Evolutionary conservation across 2,888 invertebrate species (phyloP).

Genomic region (Antitype chi): DNA sequence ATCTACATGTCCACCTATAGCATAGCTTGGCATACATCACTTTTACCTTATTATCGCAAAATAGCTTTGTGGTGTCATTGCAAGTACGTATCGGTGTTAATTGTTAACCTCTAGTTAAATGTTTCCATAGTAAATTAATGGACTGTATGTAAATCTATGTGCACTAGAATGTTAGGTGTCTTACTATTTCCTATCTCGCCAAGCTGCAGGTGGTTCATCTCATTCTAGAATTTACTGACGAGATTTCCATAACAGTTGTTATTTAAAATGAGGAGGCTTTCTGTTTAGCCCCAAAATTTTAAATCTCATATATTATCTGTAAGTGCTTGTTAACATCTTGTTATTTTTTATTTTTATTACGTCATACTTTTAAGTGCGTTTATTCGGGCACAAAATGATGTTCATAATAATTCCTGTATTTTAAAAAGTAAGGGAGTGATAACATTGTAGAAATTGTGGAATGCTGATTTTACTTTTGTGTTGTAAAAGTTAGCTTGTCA

Average conservation of each 20-base stretch:
- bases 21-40: conserved; percentile 62
- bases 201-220: conserved; percentile 63
- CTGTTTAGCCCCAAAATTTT: conserved; percentile 57
- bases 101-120: conserved; percentile 59
- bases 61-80: conserved; percentile 62
- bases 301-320: conserved; percentile 66
- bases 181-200: conserved; percentile 58
- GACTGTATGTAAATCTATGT: conserved; percentile 53
- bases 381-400: conserved; percentile 75
- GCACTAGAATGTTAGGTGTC: conserved; percentile 66
- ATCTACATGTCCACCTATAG: conserved; percentile 54
- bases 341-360: conserved; percentile 71
- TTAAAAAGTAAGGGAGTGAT: conserved; percentile 59
- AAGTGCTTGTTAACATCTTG: conserved; percentile 76
- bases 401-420: conserved; percentile 65
- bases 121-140: conserved; percentile 60
- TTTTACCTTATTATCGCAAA: conserved; percentile 47
- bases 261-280: conserved; percentile 60
- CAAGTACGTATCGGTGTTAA: conserved; percentile 57
- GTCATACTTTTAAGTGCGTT: conserved; percentile 72
- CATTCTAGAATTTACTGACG: conserved; percentile 62
- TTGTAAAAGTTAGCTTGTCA: conserved; percentile 14
- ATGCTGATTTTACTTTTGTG: conserved; percentile 33
- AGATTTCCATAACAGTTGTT: conserved; percentile 56
- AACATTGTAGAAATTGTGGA: conserved; percentile 54